Percentiles rank a stretch among this genome's conserved stretches.
These are phyloP conservation scores for Syngnathus scovelli DNA, from an alignment of 2,113 vertebrate species.

Conservation along the genomic window DNA sequence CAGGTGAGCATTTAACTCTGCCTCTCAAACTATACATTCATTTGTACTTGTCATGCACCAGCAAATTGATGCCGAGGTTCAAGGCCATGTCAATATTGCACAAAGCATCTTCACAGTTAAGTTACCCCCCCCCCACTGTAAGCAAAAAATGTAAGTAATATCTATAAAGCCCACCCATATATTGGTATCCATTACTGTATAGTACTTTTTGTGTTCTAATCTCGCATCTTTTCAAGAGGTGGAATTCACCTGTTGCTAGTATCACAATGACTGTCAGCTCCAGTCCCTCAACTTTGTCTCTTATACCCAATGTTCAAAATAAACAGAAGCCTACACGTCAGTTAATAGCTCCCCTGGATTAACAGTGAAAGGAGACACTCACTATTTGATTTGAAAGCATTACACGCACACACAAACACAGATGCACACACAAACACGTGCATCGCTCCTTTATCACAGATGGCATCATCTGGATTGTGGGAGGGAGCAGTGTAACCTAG, in stretches of 20 bases:
- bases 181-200: too few species aligned
- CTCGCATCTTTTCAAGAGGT: too few species aligned
- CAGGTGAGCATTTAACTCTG: background rate
- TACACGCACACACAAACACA: conserved; percentile 5
- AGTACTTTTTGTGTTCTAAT: too few species aligned
- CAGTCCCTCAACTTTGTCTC: too few species aligned
- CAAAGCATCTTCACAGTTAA: too few species aligned
- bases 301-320: conserved; percentile 1
- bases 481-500: conserved; percentile 47
- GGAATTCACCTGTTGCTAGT: background rate
- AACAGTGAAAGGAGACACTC: conserved; percentile 34
- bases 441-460: conserved; percentile 44
- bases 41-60: background rate
- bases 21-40: background rate
- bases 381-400: conserved; percentile 41
- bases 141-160: too few species aligned
- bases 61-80: too few species aligned
- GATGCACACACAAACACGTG: conserved; percentile 11
- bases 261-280: background rate
- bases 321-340: conserved; percentile 5
- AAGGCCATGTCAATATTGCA: too few species aligned
- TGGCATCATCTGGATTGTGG: conserved; percentile 51
- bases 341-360: conserved; percentile 33
- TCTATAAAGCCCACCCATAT: too few species aligned
- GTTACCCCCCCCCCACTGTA: too few species aligned